A percentile compares a stretch with the other conserved stretches of the same genome.
These are phyloP conservation scores for Oceanites oceanicus DNA, from an alignment of 2,113 vertebrate genomes.

Conservation along the genomic window DNA sequence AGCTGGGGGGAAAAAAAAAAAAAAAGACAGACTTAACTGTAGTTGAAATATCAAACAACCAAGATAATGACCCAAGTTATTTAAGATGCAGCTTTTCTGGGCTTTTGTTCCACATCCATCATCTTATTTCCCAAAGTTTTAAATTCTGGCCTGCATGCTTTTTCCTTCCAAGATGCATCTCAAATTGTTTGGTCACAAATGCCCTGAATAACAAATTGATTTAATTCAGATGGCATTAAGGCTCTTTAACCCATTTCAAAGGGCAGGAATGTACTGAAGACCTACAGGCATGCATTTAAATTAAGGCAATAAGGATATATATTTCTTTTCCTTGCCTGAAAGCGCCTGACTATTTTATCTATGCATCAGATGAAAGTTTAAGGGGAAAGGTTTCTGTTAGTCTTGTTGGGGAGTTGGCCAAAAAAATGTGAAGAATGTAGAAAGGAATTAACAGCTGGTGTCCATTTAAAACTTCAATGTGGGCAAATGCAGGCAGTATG, in stretches of 20 bases:
- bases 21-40: neutral
- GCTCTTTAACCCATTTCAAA: neutral
- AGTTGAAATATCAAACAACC: neutral
- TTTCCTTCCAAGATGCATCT: conserved; percentile 11
- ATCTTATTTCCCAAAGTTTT: conserved; percentile 23
- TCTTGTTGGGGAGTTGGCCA: conserved; percentile 38
- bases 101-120: neutral
- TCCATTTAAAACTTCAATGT: conserved; percentile 19
- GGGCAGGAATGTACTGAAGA: neutral
- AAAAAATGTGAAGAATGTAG: conserved; percentile 56
- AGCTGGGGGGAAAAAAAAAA: neutral
- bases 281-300: conserved; percentile 3
- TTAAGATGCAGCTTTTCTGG: neutral
- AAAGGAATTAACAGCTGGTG: conserved; percentile 50
- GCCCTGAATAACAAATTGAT: neutral
- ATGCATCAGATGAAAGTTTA: conserved; percentile 28
- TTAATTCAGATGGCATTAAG: conserved; percentile 38
- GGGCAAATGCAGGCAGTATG: neutral
- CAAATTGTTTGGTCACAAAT: conserved; percentile 31
- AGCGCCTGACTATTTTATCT: conserved; percentile 16
- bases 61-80: neutral
- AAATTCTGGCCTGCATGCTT: neutral
- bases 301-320: neutral
- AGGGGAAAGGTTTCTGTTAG: conserved; percentile 50
- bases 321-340: conserved; percentile 36